Evolutionary conservation across 1,140 invertebrate genomes (phyloP), one percentile per base, ranked within the genome.

Genomic region (Atopsyche davidsoni): DNA sequence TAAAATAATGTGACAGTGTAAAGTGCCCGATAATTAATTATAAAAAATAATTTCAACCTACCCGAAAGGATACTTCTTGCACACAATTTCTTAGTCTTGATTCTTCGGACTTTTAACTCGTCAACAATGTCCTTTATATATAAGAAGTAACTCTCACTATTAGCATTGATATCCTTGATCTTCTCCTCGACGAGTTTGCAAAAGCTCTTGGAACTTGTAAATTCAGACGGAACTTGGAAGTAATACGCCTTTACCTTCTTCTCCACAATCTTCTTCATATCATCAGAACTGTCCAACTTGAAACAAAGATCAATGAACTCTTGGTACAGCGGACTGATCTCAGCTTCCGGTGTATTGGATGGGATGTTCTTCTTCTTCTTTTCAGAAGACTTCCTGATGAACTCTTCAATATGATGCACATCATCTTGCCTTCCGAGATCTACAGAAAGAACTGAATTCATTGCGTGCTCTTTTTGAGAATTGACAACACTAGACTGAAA

Each of bases 281-380:
- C 55, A 4, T 46, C 51, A 11, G 46, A 49, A 4, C 31, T 41
- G 10, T 57, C 55, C 2, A 57, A n/a, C 9, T 43, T 16, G 3
- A 53, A 41, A 40, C 51, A 57, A 17, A 57, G 17, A 36, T 57
- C 43, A 4, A 57, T 31, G 14, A 57, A 53, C 28, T 38, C 42
- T 18, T 53, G 45, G 36, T 49, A 57, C 1, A 19, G 34, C 10
- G 40, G 23, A 22, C 23, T 46, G 2, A 43, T 47, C 19, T 35
- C 24, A 3, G 36, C 31, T 1, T 43, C 39, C 0, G 23, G n/a
- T 43, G 14, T 21, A 4, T 9, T 16, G 22, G 19, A 17, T 21
- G 13, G 13, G 18, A n/a, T 41, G 18, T 41, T 21, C 22, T 41
- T 19, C 7, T 41, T 21, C 9, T 41, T 18, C 22, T 41, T 18